A percentile compares a stretch with the other conserved stretches of the same genome.
Evolutionary conservation across 2,888 invertebrate species (phyloP).

Genomic region (Microctonus aethiopoides): DNA sequence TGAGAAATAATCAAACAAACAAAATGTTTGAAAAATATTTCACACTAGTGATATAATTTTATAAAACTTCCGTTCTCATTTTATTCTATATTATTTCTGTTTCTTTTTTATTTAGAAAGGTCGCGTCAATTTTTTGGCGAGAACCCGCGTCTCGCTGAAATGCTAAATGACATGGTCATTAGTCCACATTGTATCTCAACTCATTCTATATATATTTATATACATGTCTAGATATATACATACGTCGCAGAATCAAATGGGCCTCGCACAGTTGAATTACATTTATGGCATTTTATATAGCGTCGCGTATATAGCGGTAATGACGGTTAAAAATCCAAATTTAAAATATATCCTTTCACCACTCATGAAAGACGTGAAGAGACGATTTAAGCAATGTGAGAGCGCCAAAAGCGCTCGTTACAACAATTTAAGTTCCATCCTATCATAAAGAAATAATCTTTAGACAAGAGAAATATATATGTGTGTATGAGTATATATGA

Average conservation of each 20-base stretch:
- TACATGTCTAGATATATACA: neutral
- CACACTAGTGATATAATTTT: neutral
- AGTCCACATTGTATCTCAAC: neutral
- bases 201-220: neutral
- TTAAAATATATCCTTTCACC: slow-evolving; percentile 21
- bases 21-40: neutral
- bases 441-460: slow-evolving; percentile 22
- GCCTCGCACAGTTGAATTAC: slow-evolving; percentile 6
- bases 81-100: neutral
- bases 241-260: slow-evolving; percentile 7
- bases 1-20: slow-evolving; percentile 12
- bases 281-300: slow-evolving; percentile 24
- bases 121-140: slow-evolving; percentile 4
- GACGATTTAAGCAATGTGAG: neutral
- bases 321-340: slow-evolving; percentile 19
- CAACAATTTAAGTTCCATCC: slow-evolving; percentile 14
- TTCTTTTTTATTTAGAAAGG: slow-evolving; percentile 2
- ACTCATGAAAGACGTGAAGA: neutral
- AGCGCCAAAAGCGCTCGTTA: slow-evolving; percentile 1
- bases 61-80: slow-evolving; percentile 9
- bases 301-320: slow-evolving; percentile 11
- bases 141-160: neutral
- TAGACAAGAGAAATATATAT: slow-evolving; percentile 14
- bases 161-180: slow-evolving; percentile 6
- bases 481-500: neutral